Conservation (phyloP, 2,888 invertebrate genomes). For the Minunthozetes semirufus region DNA sequence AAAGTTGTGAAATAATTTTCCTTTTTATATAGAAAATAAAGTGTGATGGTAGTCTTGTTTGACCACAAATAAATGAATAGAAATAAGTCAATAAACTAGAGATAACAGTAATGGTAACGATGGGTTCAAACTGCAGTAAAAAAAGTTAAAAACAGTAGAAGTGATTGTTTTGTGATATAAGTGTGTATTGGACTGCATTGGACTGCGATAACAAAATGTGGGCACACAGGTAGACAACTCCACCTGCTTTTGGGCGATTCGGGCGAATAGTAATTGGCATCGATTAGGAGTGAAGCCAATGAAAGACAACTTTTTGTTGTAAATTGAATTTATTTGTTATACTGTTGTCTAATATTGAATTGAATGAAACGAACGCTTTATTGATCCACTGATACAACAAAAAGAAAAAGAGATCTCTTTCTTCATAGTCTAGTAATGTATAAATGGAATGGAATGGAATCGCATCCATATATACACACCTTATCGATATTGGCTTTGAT, state of each 20-base stretch:
- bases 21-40: no score
- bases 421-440: neutral
- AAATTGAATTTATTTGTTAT: neutral
- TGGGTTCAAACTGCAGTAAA: no score
- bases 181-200: neutral
- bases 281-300: neutral
- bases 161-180: neutral
- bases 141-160: no score
- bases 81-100: no score
- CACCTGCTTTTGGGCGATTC: neutral
- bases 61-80: no score
- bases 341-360: neutral
- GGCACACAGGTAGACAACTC: slow-evolving; percentile 4
- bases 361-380: neutral
- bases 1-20: no score
- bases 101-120: no score
- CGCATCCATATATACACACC: slow-evolving; percentile 5
- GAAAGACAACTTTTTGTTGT: slow-evolving; percentile 7
- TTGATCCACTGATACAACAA: neutral
- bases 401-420: neutral
- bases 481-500: slow-evolving; percentile 23
- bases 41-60: no score
- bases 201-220: neutral
- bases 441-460: neutral
- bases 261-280: slow-evolving; percentile 12